A percentile compares a stretch with the other conserved stretches of the same genome.
These are phyloP conservation scores for Spisula solida DNA, from an alignment of 2,888 invertebrate species.

Conservation along the genomic window DNA sequence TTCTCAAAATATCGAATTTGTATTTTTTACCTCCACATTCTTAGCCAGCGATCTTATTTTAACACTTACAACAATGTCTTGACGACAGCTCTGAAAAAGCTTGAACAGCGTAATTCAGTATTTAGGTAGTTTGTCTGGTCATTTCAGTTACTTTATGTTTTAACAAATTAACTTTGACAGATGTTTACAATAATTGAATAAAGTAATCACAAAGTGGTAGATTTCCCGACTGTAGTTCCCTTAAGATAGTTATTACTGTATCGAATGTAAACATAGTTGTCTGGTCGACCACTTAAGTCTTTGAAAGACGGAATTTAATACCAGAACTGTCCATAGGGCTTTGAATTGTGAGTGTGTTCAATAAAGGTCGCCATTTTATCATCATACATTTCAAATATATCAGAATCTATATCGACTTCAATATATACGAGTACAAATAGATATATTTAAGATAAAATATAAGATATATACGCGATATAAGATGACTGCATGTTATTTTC, in stretches of 20 bases:
- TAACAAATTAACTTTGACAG: not conserved
- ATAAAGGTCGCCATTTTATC: not conserved
- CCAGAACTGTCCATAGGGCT: not conserved
- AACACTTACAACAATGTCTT: no score
- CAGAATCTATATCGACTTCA: not conserved
- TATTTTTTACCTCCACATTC: no score
- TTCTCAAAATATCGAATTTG: no score
- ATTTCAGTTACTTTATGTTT: not conserved
- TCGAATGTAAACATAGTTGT: not conserved
- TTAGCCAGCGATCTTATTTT: no score
- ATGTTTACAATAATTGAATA: slow-evolving; percentile 5
- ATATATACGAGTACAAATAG: not conserved
- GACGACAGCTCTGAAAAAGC: no score
- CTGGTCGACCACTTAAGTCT: not conserved
- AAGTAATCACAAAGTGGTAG: not conserved
- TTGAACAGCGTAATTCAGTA: not conserved
- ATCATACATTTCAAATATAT: slow-evolving; percentile 14
- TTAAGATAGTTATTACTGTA: not conserved
- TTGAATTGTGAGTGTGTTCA: not conserved
- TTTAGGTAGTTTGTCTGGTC: not conserved
- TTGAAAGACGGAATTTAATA: slow-evolving; percentile 7
- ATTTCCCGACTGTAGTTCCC: not conserved
- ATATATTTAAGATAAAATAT: no score
- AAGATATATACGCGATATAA: no score
- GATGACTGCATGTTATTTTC: no score